These are phyloP conservation scores for Leptopilina boulardi DNA, from an alignment of 1,140 invertebrate genomes.

Conservation along the genomic window DNA sequence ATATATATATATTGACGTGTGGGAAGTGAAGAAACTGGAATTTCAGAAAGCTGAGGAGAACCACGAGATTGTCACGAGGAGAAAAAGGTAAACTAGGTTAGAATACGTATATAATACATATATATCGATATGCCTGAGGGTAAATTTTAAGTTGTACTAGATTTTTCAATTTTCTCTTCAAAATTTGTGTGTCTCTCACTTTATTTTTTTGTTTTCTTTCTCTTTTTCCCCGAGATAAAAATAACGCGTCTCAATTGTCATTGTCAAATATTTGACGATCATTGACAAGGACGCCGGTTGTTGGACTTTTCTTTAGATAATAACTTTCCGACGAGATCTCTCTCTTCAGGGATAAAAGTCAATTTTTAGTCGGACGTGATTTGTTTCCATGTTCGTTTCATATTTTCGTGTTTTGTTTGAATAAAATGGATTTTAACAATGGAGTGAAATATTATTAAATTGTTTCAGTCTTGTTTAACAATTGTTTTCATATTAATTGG, in stretches of 20 bases:
- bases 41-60: neutral
- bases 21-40: conserved; percentile 4
- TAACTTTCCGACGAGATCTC: neutral
- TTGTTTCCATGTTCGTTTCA: neutral
- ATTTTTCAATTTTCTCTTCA: neutral
- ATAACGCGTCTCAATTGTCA: conserved; percentile 5
- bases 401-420: neutral
- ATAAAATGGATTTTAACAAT: too few relatives aligned
- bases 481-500: too few relatives aligned
- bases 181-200: neutral
- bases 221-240: neutral
- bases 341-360: conserved; percentile 6
- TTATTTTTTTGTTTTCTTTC: neutral
- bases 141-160: neutral
- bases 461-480: too few relatives aligned
- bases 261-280: conserved; percentile 10
- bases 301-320: neutral
- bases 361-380: neutral
- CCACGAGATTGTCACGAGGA: conserved; percentile 15
- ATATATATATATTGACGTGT: too few relatives aligned
- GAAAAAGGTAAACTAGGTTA: conserved; percentile 4
- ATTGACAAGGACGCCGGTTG: neutral
- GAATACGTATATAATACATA: neutral
- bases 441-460: too few relatives aligned
- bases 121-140: neutral